These are phyloP conservation scores for Taeniopygia guttata DNA, from an alignment of 2,797 vertebrate genomes.

Conservation along the genomic window DNA sequence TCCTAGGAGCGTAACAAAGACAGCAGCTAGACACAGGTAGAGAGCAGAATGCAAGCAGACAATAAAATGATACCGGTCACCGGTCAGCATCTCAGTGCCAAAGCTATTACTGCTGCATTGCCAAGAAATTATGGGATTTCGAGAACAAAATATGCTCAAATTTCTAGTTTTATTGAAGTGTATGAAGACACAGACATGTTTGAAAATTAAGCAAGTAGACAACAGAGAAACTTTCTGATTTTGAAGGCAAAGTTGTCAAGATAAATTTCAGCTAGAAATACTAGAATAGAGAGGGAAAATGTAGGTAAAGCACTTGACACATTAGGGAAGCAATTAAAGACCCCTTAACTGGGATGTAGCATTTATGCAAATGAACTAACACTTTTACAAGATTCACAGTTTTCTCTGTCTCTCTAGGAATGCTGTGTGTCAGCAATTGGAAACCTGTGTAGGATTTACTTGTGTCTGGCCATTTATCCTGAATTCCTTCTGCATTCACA, in stretches of 20 bases:
- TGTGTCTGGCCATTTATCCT: too few species aligned
- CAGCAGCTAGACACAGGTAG: not conserved
- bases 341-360: not conserved
- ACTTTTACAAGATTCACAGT: not conserved
- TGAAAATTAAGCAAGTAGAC: not conserved
- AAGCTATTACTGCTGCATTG: not conserved
- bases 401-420: not conserved
- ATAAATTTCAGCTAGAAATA: not conserved
- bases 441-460: not conserved
- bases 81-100: not conserved
- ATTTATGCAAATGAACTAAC: not conserved
- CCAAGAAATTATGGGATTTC: not conserved
- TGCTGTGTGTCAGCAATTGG: not conserved
- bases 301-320: not conserved
- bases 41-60: not conserved
- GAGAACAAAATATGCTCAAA: rapidly evolving
- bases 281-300: not conserved
- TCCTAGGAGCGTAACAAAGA: not conserved
- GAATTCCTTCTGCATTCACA: too few species aligned
- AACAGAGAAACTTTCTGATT: not conserved
- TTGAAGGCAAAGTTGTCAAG: not conserved
- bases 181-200: rapidly evolving
- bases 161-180: not conserved
- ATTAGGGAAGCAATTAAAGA: not conserved
- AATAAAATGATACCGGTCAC: not conserved